phyloP scores from a whole-genome alignment of 2,888 invertebrate genomes.

The Cryptocheilus praepositus region DNA sequence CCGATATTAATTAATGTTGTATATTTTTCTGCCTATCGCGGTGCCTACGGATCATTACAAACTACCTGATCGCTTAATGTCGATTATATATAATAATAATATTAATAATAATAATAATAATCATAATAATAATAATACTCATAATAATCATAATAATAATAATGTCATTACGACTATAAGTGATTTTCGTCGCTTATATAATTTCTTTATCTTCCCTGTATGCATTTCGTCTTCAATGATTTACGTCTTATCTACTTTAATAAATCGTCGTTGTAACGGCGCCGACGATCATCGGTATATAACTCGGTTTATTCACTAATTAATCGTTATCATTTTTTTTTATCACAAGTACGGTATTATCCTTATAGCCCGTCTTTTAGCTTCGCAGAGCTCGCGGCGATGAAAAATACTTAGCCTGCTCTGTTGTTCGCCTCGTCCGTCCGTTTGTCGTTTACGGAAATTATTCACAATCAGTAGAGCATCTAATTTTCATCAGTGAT shows the following conservation, averaged over 20 bases:
- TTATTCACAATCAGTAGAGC: too few species aligned
- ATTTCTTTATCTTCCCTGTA: conserved; percentile 25
- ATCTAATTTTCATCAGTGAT: too few species aligned
- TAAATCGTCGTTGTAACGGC: conserved; percentile 9
- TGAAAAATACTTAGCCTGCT: conserved; percentile 1
- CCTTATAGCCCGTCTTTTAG: conserved; percentile 41
- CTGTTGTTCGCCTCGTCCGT: conserved; percentile 7
- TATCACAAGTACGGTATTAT: conserved; percentile 69
- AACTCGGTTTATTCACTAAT: conserved; percentile 38
- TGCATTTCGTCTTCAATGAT: conserved; percentile 12
- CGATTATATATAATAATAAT: conserved; percentile 47
- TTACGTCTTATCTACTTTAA: conserved; percentile 8
- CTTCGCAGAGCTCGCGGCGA: conserved; percentile 27
- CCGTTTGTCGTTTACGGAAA: conserved; percentile 17
- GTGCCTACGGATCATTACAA: conserved; percentile 28
- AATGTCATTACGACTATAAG: conserved; percentile 45
- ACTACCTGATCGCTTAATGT: conserved; percentile 48
- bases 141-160: too few species aligned
- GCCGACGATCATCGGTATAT: conserved; percentile 32
- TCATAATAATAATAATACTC: too few species aligned
- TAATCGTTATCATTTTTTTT: conserved; percentile 42
- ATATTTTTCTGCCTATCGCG: not conserved
- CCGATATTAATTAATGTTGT: conserved; percentile 28
- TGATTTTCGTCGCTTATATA: conserved; percentile 24
- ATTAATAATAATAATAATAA: conserved; percentile 41